phyloP scores from a whole-genome alignment of 2,113 vertebrate genomes.

The Chitala chitala region DNA sequence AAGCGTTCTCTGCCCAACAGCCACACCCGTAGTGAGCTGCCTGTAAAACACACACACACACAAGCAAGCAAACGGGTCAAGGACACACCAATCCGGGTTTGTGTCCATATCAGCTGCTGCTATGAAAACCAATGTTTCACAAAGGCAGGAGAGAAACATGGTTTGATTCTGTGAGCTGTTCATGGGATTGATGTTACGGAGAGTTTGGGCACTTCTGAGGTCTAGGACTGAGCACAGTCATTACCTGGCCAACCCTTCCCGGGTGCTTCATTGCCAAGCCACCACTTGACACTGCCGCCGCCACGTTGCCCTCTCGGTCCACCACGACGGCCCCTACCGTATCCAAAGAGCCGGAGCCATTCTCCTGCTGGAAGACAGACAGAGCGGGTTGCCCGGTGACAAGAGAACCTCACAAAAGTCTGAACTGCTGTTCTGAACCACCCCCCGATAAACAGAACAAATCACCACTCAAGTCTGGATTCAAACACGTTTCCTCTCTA shows the following conservation, averaged over 20 bases:
- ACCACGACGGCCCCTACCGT: constrained; percentile 95
- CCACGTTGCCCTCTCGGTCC: constrained; percentile 93
- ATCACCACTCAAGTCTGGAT: too few relatives aligned
- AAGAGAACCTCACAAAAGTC: neutral
- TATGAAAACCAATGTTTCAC: neutral
- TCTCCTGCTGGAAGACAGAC: constrained; percentile 61
- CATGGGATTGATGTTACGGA: too few relatives aligned
- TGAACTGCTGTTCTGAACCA: too few relatives aligned
- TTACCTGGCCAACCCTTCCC: constrained; percentile 93
- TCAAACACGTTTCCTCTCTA: too few relatives aligned
- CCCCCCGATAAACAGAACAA: too few relatives aligned
- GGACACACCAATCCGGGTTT: neutral
- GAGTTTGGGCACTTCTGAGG: too few relatives aligned
- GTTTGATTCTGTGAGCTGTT: neutral
- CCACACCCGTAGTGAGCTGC: constrained; percentile 98
- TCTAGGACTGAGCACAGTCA: neutral
- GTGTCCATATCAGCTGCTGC: neutral
- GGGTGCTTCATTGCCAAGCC: constrained; percentile 96
- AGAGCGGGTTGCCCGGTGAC: constrained; percentile 23
- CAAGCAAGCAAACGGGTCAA: neutral
- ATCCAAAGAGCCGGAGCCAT: constrained; percentile 83
- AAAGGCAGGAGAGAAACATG: neutral
- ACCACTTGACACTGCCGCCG: constrained; percentile 95
- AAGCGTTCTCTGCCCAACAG: constrained; percentile 97
- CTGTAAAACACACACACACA: constrained; percentile 65